phyloP scores from a whole-genome alignment of 2,797 vertebrate species.

The Sebastes cheni region DNA sequence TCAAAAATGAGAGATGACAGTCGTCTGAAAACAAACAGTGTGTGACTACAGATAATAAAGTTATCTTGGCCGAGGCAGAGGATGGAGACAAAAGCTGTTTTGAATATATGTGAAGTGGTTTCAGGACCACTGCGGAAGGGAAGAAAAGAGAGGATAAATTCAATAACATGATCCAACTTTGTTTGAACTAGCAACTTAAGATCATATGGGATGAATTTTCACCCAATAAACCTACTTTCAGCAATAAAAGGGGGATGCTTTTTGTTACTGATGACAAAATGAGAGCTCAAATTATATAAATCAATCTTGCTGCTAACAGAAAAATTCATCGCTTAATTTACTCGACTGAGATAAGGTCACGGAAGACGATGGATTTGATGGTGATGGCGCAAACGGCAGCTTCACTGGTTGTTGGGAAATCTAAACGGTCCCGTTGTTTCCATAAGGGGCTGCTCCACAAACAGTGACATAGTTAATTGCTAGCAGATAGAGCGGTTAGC shows the following conservation, averaged over 20 bases:
- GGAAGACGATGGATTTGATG: background rate
- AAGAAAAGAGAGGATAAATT: background rate
- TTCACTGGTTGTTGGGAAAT: conserved; percentile 29
- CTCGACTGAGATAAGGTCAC: background rate
- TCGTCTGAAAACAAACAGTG: background rate
- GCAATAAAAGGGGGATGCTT: background rate
- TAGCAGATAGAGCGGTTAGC: conserved; percentile 55
- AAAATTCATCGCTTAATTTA: background rate
- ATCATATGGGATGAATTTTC: conserved; percentile 3
- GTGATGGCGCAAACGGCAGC: conserved; percentile 1
- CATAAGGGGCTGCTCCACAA: conserved; percentile 23
- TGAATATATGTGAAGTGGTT: background rate
- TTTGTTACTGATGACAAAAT: background rate
- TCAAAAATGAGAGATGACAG: background rate
- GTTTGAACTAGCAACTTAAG: background rate
- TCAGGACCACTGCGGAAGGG: background rate
- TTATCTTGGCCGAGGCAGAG: background rate
- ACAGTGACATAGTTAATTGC: conserved; percentile 58
- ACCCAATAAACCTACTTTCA: background rate
- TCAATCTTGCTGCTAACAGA: background rate
- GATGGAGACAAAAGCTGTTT: background rate
- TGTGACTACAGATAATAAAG: background rate
- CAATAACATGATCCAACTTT: background rate
- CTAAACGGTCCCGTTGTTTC: conserved; percentile 25
- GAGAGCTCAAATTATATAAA: background rate